Evolutionary conservation across 1,140 invertebrate genomes (phyloP), one percentile per base, ranked within the genome.

Genomic region (Calycopis cecrops): DNA sequence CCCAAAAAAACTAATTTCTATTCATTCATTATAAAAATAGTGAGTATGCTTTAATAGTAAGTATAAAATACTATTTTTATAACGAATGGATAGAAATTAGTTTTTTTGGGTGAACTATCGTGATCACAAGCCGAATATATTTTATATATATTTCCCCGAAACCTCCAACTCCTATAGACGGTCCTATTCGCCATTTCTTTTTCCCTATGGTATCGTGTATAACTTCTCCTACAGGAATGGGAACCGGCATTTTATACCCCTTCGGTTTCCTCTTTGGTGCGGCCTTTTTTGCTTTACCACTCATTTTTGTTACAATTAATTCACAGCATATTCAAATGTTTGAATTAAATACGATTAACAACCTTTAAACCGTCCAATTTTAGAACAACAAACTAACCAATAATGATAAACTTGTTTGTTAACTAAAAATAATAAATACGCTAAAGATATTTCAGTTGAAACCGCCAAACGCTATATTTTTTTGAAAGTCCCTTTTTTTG

Each of bases 141-240:
- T n/a, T n/a, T n/a, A n/a, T n/a, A n/a, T n/a, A n/a, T n/a, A 98
- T 96, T 81, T 97, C 94, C 1, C 97, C 97, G 88, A 98, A 98
- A 35, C 97, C 97, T n/a, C 97, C 97, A 57, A 93, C 88, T 1
- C 96, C 97, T 53, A 98, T 95, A 0, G 96, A 95, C 17, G 91
- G 89, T 0, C 96, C 96, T 48, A 98, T 90, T 59, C 91, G 91
- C 97, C 97, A 98, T 75, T 92, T 88, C 59, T 92, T 92, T 67
- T 94, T 94, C 3, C 78, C 72, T 9, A 87, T 79, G 9, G 92
- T 74, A 85, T 98, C 96, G 35, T 88, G 91, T 17, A 98, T 79
- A 57, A 96, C 84, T 76, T 93, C 92, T 21, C 95, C 96, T 37
- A 88, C 76, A 16, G 93, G 91, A 55, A 98, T 91, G 35, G 92